Evolutionary conservation across 2,797 vertebrate species (phyloP), one percentile per base, ranked within the genome.

Genomic region (Falco peregrinus): DNA sequence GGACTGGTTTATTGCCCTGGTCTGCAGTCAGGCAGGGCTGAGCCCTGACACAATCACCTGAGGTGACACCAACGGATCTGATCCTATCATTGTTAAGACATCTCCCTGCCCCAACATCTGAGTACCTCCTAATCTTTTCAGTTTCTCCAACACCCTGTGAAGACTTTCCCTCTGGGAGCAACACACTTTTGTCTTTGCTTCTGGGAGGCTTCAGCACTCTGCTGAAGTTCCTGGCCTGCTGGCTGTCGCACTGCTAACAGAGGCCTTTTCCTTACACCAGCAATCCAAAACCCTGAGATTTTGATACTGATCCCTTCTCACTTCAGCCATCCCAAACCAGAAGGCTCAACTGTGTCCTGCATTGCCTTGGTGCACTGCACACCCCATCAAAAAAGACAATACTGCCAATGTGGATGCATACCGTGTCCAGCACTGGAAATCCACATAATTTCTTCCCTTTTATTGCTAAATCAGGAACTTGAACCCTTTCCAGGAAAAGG

Each of bases 331-430:
- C 19, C 50, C 84, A 92, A 87, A 75, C 6, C 35, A 78, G 68
- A 74, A 9, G 6, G 47, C 21, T 79, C 61, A 35, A 37, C 41
- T n/a, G 33, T 59, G 67, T 61, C 64, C 60, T 73, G 21, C 25
- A 21, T 22, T 82, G 51, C 48, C 35, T 26, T 8, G 22, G 22
- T 2, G 11, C 39, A 48, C 19, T 0, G 0, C 54, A 41, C 33
- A 59, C 28, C 7, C 33, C 5, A 9, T 56, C 22, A 59, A 69
- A 65, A 69, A 81, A 73, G 33, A 18, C 12, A 20, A 19, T 33
- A 17, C 26, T 43, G 20, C 22, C 64, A 56, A 6, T 11, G 19
- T 56, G 39, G 71, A 67, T 60, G 59, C 57, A 35, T 47, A 25
- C 16, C 0, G 0, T 57, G 16, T 16, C 31, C 51, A 87, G n/a